A percentile compares a stretch with the other conserved stretches of the same genome.
These are phyloP conservation scores for Gibbula magus DNA, from an alignment of 2,888 invertebrate species.

Conservation along the genomic window DNA sequence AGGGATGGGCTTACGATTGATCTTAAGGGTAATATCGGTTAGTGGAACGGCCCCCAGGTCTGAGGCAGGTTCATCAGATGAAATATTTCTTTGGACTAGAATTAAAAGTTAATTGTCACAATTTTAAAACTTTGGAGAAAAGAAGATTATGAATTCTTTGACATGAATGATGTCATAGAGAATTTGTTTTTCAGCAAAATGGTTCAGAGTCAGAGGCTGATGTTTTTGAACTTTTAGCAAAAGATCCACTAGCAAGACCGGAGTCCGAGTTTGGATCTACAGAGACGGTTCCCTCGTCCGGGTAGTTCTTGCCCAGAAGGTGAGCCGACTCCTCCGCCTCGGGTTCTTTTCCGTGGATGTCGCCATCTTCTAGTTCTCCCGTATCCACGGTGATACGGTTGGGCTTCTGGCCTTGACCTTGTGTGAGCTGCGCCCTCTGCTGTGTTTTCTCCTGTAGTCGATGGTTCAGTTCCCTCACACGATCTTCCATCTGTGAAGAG, in stretches of 20 bases:
- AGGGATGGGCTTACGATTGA: too few species aligned
- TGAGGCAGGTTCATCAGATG: too few species aligned
- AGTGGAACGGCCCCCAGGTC: too few species aligned
- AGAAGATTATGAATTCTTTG: too few species aligned
- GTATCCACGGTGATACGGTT: slow-evolving; percentile 11
- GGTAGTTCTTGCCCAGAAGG: slow-evolving; percentile 25
- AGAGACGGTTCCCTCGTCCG: slow-evolving; percentile 39
- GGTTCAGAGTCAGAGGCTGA: slow-evolving; percentile 39
- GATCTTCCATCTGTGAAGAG: slow-evolving; percentile 62
- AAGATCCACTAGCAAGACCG: slow-evolving; percentile 52
- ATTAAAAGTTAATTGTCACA: too few species aligned
- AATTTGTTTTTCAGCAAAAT: slow-evolving; percentile 15
- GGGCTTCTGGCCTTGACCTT: slow-evolving; percentile 12
- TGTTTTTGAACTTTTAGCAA: slow-evolving; percentile 47
- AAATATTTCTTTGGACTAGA: too few species aligned
- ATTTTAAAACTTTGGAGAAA: background rate
- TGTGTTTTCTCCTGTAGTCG: slow-evolving; percentile 57
- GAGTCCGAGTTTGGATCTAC: slow-evolving; percentile 58
- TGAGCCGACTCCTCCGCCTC: slow-evolving; percentile 7
- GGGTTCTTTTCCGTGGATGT: background rate
- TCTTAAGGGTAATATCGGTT: too few species aligned
- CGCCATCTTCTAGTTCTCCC: slow-evolving; percentile 9
- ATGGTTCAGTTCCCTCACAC: slow-evolving; percentile 60
- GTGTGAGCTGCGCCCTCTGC: slow-evolving; percentile 46
- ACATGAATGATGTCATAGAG: too few species aligned